A percentile compares a stretch with the other conserved stretches of the same genome.
Evolutionary conservation across 2,797 vertebrate genomes (phyloP).

Genomic region (Gadopsis marmoratus): DNA sequence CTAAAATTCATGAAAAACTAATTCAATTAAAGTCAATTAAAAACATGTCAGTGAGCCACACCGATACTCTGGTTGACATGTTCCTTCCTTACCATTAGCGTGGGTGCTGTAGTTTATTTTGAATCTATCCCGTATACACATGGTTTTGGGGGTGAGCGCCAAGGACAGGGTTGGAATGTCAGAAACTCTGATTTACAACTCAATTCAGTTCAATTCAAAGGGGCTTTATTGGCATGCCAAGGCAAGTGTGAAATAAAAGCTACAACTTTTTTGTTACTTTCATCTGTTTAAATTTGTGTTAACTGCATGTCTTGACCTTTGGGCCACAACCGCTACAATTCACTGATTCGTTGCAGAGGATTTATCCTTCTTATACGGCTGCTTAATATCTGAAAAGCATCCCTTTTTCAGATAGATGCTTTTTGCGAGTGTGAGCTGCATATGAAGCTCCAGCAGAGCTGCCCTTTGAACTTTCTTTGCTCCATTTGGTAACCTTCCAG

Average conservation of each 20-base stretch:
- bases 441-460: conserved; percentile 50
- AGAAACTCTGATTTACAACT: neutral
- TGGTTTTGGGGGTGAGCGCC: no score
- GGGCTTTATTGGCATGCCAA: no score
- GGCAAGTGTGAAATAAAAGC: no score
- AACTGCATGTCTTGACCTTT: neutral
- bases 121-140: neutral
- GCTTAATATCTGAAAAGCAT: conserved; percentile 5
- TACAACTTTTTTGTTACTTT: neutral
- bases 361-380: neutral
- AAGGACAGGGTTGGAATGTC: neutral
- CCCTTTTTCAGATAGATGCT: neutral
- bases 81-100: neutral
- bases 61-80: neutral
- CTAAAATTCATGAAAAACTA: no score
- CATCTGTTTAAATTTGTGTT: neutral
- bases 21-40: neutral
- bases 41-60: neutral
- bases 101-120: neutral
- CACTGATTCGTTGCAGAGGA: neutral
- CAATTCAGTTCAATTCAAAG: no score
- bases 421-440: conserved; percentile 21
- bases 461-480: conserved; percentile 72
- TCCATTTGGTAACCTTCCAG: conserved; percentile 75
- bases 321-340: neutral